Percentiles rank a stretch among this genome's conserved stretches.
Conservation (phyloP, 2,888 invertebrate genomes). For the Mylabris sibirica region DNA sequence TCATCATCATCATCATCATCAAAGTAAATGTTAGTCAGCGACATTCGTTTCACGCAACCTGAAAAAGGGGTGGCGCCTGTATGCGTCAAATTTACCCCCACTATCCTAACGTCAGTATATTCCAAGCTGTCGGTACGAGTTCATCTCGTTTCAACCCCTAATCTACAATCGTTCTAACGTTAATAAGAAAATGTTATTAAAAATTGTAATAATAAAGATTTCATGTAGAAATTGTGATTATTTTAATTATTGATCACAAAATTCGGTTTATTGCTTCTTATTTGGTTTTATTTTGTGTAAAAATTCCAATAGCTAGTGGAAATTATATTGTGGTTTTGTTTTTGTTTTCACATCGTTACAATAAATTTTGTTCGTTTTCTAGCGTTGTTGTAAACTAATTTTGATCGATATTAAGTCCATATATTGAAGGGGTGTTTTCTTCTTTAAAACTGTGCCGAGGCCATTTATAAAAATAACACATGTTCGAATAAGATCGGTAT, state of each 20-base stretch:
- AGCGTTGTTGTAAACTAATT: conserved; percentile 2
- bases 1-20: conserved; percentile 21
- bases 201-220: too few relatives aligned
- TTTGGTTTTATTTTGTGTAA: too few relatives aligned
- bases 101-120: conserved; percentile 12
- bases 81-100: conserved; percentile 37
- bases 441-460: conserved; percentile 2
- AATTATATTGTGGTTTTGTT: neutral
- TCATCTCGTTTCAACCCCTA: neutral
- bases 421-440: neutral
- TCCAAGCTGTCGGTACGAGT: conserved; percentile 10
- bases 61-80: conserved; percentile 39
- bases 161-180: neutral
- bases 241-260: too few relatives aligned
- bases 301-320: too few relatives aligned
- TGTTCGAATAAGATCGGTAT: neutral
- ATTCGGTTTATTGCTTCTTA: too few relatives aligned
- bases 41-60: conserved; percentile 40
- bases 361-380: neutral
- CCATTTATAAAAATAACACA: neutral
- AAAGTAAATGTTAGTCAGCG: conserved; percentile 37
- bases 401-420: neutral
- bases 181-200: too few relatives aligned
- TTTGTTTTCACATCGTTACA: neutral
- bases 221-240: too few relatives aligned